Evolutionary conservation across 2,888 invertebrate genomes (phyloP).

Genomic region (Erebia epiphron): DNA sequence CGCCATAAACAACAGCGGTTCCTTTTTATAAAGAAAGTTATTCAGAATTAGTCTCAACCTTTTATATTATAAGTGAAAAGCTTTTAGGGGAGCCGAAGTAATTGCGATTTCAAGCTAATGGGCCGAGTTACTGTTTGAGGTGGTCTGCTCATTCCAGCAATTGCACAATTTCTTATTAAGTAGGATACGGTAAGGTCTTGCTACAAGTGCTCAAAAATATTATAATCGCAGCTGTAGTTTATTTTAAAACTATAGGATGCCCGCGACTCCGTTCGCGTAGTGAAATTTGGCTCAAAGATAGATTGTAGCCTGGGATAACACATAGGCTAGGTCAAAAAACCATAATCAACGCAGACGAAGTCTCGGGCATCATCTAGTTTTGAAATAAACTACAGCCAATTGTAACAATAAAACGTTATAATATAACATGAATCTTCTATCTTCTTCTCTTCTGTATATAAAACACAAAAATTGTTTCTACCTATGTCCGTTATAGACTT

Average conservation of each 20-base stretch:
- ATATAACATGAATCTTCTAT: no score
- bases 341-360: neutral
- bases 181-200: neutral
- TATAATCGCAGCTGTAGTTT: no score
- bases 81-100: conserved; percentile 7
- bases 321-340: neutral
- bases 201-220: neutral
- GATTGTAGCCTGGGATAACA: no score
- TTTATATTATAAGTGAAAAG: conserved; percentile 14
- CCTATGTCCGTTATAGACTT: no score
- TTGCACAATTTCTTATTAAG: conserved; percentile 11
- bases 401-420: neutral
- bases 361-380: neutral
- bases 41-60: neutral
- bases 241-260: neutral
- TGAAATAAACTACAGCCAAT: neutral
- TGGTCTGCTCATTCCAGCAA: neutral
- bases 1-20: no score
- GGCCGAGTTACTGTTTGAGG: neutral
- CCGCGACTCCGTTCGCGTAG: no score
- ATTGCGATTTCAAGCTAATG: conserved; percentile 11
- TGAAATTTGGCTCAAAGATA: no score
- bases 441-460: no score
- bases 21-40: conserved; percentile 2
- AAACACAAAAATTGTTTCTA: no score